A percentile compares a stretch with the other conserved stretches of the same genome.
Conservation (phyloP, 2,113 vertebrate genomes). For the Laticauda colubrina region DNA sequence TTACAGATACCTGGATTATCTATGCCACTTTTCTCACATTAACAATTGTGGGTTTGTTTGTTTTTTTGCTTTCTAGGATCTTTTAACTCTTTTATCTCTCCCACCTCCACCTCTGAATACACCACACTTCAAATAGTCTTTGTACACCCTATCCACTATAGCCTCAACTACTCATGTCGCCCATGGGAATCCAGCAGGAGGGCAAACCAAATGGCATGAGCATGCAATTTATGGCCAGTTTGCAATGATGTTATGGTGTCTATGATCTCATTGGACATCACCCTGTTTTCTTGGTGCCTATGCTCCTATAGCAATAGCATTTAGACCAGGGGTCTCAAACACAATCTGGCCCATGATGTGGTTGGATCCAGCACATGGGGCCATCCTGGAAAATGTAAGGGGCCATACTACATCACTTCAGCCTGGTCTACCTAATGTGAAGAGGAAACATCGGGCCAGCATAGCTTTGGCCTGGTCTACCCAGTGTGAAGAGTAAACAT, state of each 20-base stretch:
- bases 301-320: neutral
- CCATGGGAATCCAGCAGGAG: neutral
- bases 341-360: too few species aligned
- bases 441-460: too few species aligned
- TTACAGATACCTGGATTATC: neutral
- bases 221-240: neutral
- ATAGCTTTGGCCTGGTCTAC: too few species aligned
- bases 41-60: neutral
- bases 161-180: neutral
- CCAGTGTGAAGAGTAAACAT: too few species aligned
- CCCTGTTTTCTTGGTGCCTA: neutral
- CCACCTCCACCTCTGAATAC: neutral
- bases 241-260: neutral
- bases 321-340: too few species aligned
- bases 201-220: neutral
- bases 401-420: too few species aligned
- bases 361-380: too few species aligned
- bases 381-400: too few species aligned
- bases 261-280: neutral
- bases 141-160: neutral
- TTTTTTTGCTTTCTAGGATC: neutral
- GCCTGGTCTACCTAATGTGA: too few species aligned
- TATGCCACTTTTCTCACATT: neutral
- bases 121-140: neutral
- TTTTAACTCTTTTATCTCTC: neutral